phyloP scores from a whole-genome alignment of 2,888 invertebrate genomes.

The Nymphalis c-album region DNA sequence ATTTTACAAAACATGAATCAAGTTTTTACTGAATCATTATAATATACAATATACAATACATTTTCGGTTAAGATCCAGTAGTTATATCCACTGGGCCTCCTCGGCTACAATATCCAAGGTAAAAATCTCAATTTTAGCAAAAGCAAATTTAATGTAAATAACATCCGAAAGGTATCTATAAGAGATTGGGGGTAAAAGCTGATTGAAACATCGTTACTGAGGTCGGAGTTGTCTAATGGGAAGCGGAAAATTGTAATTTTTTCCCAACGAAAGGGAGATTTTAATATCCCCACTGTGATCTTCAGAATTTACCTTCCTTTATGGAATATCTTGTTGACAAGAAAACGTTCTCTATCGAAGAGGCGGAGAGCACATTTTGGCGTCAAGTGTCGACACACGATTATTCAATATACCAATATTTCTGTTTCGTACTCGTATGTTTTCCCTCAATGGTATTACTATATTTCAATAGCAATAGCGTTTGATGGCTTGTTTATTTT shows the following conservation, averaged over 20 bases:
- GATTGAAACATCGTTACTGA: slow-evolving; percentile 39
- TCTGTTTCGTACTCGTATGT: slow-evolving; percentile 39
- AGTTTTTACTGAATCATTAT: too few species aligned
- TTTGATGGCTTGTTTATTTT: slow-evolving; percentile 34
- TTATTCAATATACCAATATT: slow-evolving; percentile 40
- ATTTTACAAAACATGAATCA: too few species aligned
- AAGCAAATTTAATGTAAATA: slow-evolving; percentile 19
- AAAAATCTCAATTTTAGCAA: not conserved
- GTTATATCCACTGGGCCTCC: too few species aligned
- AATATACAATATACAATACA: too few species aligned
- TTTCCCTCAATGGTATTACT: slow-evolving; percentile 24
- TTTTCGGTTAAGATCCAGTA: too few species aligned
- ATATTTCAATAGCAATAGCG: slow-evolving; percentile 29
- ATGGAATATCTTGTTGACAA: slow-evolving; percentile 16
- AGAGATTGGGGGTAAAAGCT: slow-evolving; percentile 31
- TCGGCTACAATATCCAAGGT: too few species aligned
- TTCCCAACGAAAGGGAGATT: slow-evolving; percentile 39
- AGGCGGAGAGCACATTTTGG: slow-evolving; percentile 22
- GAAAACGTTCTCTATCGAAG: slow-evolving; percentile 6
- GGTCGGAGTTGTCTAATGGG: slow-evolving; percentile 31
- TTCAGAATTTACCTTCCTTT: slow-evolving; percentile 52
- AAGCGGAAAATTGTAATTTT: slow-evolving; percentile 39
- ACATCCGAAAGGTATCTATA: slow-evolving; percentile 30
- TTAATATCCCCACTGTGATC: slow-evolving; percentile 47
- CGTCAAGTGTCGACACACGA: slow-evolving; percentile 36